phyloP scores from a whole-genome alignment of 2,797 vertebrate genomes.

The Rousettus madagascariensis region DNA sequence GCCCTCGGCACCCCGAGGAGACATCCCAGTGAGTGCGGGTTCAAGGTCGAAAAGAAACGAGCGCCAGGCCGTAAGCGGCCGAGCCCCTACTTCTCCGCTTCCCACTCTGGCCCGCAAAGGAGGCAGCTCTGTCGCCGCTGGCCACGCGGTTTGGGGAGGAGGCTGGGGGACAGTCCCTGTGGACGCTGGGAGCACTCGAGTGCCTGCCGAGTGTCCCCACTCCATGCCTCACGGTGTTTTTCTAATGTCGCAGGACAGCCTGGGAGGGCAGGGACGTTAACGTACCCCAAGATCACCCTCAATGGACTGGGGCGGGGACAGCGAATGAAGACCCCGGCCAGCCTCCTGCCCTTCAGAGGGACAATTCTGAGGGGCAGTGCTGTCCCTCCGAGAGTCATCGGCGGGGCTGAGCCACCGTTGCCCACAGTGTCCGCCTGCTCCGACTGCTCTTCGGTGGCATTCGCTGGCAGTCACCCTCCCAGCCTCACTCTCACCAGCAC shows the following conservation, averaged over 20 bases:
- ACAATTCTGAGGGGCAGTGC: not conserved
- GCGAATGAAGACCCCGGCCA: not conserved
- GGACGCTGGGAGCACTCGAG: not conserved
- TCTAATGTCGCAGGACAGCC: not conserved
- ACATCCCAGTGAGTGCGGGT: not conserved
- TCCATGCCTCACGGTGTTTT: not conserved
- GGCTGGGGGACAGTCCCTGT: not conserved
- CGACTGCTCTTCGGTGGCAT: not conserved
- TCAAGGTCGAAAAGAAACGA: not conserved
- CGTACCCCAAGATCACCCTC: not conserved
- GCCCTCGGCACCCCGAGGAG: not conserved
- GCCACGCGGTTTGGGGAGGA: too few relatives aligned
- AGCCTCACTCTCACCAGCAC: not conserved
- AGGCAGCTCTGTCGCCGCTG: too few relatives aligned
- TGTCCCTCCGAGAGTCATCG: not conserved
- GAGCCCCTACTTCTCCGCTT: not conserved
- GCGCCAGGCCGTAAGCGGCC: not conserved
- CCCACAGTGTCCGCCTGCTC: not conserved
- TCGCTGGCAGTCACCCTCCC: not conserved
- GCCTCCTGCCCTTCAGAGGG: not conserved
- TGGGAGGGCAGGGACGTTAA: not conserved
- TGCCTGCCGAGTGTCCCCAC: too few relatives aligned
- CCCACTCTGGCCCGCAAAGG: not conserved
- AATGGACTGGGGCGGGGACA: not conserved
- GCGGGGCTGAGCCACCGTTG: not conserved